These are phyloP conservation scores for Catamblyrhynchus diadema DNA, from an alignment of 2,797 vertebrate species.

Conservation along the genomic window DNA sequence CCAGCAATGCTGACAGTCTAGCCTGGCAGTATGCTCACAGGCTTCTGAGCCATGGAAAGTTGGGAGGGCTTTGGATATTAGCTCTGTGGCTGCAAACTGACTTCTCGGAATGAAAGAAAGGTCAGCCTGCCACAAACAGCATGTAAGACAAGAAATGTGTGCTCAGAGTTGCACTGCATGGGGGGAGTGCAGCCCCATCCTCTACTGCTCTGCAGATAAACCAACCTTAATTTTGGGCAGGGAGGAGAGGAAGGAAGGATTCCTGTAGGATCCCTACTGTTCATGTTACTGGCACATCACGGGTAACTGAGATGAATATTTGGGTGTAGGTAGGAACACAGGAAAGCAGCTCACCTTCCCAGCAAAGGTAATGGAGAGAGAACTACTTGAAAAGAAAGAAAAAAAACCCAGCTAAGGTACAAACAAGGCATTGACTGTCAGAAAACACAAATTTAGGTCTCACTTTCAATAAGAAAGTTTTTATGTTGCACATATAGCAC, in stretches of 20 bases:
- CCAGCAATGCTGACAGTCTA: constrained; percentile 62
- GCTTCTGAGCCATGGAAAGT: constrained; percentile 41
- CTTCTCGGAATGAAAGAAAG: background rate
- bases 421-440: background rate
- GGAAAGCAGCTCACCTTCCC: background rate
- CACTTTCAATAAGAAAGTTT: background rate
- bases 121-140: background rate
- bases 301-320: background rate
- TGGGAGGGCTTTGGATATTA: constrained; percentile 6
- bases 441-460: background rate
- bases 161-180: background rate
- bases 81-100: background rate
- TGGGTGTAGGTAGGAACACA: background rate
- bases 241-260: background rate
- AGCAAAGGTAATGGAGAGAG: background rate
- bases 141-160: background rate
- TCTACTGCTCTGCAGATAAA: background rate
- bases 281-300: background rate
- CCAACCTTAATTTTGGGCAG: background rate
- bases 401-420: background rate
- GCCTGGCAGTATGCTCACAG: constrained; percentile 31
- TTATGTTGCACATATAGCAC: background rate
- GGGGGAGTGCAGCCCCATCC: background rate
- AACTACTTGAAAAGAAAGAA: background rate
- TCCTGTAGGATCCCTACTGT: background rate